These are phyloP conservation scores for Odobenus rosmarus DNA, from an alignment of 2,113 vertebrate genomes.

Conservation along the genomic window DNA sequence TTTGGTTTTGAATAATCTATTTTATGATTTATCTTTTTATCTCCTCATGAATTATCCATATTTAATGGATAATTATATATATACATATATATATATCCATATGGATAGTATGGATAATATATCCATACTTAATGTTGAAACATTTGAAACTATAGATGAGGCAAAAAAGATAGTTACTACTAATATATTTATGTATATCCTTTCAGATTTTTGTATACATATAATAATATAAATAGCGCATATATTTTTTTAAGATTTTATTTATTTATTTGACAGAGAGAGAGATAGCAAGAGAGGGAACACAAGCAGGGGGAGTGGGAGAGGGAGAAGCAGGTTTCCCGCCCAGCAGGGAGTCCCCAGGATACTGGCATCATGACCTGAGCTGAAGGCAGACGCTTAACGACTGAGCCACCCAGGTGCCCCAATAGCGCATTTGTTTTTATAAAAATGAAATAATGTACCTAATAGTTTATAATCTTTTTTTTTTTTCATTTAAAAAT, in stretches of 20 bases:
- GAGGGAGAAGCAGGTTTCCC: too few relatives aligned
- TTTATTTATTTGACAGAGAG: too few relatives aligned
- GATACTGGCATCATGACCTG: too few relatives aligned
- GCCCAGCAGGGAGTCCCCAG: too few relatives aligned
- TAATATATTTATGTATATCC: background rate
- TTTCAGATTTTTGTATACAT: constrained; percentile 17
- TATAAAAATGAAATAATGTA: constrained; percentile 46
- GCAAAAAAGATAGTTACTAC: constrained; percentile 30
- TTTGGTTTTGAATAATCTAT: constrained; percentile 45
- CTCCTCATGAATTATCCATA: background rate
- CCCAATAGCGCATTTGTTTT: background rate
- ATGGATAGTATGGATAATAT: too few relatives aligned
- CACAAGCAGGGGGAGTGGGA: too few relatives aligned
- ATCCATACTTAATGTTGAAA: constrained; percentile 23
- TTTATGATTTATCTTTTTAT: background rate
- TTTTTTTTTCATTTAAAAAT: constrained; percentile 42
- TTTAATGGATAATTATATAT: too few relatives aligned
- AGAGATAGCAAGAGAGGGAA: too few relatives aligned
- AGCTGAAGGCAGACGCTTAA: too few relatives aligned
- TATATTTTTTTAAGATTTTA: background rate
- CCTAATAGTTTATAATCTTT: background rate
- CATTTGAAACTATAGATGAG: constrained; percentile 26
- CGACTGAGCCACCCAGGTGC: too few relatives aligned
- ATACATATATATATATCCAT: too few relatives aligned
- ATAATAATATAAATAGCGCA: background rate